phyloP scores from a whole-genome alignment of 2,113 vertebrate species.

The Parotia lawesii region DNA sequence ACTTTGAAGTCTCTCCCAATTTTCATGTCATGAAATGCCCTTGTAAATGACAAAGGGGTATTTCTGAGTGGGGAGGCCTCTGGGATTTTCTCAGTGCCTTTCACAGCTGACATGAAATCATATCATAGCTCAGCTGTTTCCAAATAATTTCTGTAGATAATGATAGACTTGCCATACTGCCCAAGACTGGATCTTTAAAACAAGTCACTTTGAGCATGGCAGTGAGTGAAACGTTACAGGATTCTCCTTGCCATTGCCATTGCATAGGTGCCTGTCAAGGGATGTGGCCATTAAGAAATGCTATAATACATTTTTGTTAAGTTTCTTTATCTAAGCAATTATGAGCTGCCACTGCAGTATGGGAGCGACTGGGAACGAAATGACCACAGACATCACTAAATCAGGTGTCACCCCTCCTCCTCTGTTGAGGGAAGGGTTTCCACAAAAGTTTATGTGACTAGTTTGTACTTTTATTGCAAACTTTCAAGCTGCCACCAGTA shows the following conservation, averaged over 20 bases:
- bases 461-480: constrained; percentile 34
- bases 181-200: background rate
- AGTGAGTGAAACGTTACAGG: background rate
- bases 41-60: background rate
- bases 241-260: background rate
- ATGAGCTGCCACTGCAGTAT: background rate
- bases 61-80: background rate
- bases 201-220: background rate
- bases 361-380: background rate
- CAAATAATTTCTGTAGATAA: background rate
- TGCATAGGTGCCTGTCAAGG: background rate
- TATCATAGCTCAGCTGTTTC: background rate
- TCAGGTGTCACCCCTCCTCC: background rate
- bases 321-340: background rate
- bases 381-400: background rate
- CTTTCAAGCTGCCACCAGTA: constrained; percentile 26
- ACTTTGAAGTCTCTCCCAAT: background rate
- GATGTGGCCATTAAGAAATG: background rate
- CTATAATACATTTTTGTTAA: background rate
- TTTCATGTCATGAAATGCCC: background rate
- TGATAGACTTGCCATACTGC: background rate
- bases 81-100: background rate
- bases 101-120: background rate
- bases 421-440: background rate
- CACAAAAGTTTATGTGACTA: constrained; percentile 8